These are phyloP conservation scores for Clarias macrocephalus DNA, from an alignment of 2,113 vertebrate species.

Conservation along the genomic window DNA sequence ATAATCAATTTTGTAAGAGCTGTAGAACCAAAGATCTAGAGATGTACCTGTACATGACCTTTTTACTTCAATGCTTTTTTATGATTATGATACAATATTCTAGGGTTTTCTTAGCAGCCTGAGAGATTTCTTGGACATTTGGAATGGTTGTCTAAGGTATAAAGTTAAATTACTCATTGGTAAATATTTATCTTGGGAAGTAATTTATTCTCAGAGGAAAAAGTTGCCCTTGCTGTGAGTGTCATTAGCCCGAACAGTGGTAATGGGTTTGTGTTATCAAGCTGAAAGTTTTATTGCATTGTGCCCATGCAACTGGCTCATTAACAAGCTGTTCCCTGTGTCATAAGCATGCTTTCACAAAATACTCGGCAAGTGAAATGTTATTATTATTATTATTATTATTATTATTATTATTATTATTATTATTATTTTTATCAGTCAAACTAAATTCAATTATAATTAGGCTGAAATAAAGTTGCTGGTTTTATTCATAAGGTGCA, in stretches of 20 bases:
- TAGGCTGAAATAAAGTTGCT: background rate
- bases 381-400: background rate
- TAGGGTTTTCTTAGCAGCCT: background rate
- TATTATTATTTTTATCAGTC: background rate
- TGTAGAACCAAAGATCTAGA: background rate
- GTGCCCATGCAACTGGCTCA: background rate
- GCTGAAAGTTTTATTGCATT: background rate
- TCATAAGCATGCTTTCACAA: background rate
- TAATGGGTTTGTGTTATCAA: background rate
- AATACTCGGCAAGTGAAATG: background rate
- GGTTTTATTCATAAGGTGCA: background rate
- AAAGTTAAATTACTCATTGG: background rate
- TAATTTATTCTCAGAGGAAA: background rate
- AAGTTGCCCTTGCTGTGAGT: background rate
- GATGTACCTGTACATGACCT: background rate
- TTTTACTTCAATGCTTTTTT: background rate
- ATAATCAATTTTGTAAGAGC: background rate
- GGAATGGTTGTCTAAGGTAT: background rate
- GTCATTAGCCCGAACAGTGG: background rate
- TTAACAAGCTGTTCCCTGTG: background rate
- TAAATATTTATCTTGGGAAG: background rate
- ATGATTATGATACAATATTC: background rate
- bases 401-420: background rate
- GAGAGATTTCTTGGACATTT: background rate
- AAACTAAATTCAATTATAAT: background rate